Conservation (phyloP, 2,888 invertebrate genomes). For the Hydropsyche betteni region DNA sequence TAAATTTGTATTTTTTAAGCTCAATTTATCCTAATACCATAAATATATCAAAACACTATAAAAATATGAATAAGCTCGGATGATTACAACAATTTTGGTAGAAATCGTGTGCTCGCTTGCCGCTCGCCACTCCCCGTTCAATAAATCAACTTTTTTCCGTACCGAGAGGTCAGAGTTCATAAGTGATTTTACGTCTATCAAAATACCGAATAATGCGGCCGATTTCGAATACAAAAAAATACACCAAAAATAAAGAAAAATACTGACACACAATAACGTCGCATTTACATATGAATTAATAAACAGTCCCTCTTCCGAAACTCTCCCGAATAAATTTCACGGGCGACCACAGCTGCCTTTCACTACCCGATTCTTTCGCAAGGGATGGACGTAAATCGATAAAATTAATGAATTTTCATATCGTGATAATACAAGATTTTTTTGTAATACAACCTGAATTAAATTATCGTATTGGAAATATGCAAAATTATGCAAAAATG, state of each 20-base stretch:
- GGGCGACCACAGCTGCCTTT: constrained; percentile 36
- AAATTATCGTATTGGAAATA: no score
- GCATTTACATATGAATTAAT: constrained; percentile 48
- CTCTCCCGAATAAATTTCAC: constrained; percentile 27
- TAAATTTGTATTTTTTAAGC: background rate
- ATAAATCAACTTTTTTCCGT: constrained; percentile 37
- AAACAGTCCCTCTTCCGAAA: constrained; percentile 1
- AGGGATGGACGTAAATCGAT: constrained; percentile 4
- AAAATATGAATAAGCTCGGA: constrained; percentile 8
- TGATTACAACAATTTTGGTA: background rate
- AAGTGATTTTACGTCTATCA: constrained; percentile 45
- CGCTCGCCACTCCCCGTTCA: background rate
- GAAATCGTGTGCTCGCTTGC: constrained; percentile 12
- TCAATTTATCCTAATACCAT: constrained; percentile 11
- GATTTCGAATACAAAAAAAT: no score
- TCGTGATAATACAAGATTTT: no score
- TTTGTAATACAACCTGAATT: no score
- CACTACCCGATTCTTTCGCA: background rate
- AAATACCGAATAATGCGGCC: constrained; percentile 12
- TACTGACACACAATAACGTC: constrained; percentile 35
- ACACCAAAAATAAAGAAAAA: background rate
- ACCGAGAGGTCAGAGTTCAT: constrained; percentile 46
- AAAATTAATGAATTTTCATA: no score
- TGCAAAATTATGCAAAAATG: no score
- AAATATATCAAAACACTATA: background rate